Conservation (phyloP, 2,888 invertebrate genomes). For the Acholoe squamosa region DNA sequence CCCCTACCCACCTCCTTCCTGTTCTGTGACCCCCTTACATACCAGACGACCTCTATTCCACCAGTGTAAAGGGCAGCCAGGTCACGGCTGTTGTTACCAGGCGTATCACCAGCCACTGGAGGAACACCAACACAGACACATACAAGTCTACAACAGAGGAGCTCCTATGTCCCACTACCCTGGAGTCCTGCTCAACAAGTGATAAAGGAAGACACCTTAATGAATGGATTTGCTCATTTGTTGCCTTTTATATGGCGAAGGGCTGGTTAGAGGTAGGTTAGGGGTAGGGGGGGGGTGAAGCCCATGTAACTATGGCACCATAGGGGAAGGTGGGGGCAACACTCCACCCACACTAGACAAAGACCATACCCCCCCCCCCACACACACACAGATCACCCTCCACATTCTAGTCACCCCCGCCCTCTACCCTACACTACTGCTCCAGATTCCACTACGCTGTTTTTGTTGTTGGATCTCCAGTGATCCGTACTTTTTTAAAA, state of each 20-base stretch:
- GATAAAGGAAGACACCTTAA: too few species aligned
- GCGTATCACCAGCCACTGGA: background rate
- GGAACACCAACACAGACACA: too few species aligned
- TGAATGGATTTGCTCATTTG: too few species aligned
- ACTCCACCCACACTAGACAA: too few species aligned
- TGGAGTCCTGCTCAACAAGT: too few species aligned
- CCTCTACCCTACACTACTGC: background rate
- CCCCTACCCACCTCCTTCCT: too few species aligned
- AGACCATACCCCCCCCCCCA: background rate
- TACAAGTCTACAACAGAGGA: too few species aligned
- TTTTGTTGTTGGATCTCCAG: conserved; percentile 10
- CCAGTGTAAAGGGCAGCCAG: background rate
- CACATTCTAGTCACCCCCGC: background rate
- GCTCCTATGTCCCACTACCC: too few species aligned
- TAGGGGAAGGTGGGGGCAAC: too few species aligned
- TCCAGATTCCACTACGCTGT: background rate
- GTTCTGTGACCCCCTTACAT: background rate
- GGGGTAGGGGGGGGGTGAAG: background rate
- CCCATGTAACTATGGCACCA: background rate
- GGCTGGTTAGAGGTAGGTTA: background rate
- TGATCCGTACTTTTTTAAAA: background rate
- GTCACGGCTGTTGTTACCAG: conserved; percentile 1
- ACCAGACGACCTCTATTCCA: background rate
- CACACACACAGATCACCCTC: background rate
- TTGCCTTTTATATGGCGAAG: background rate